Base-by-base conservation (phyloP, 2,113 vertebrate genomes). In the Erythrocebus patas region DNA sequence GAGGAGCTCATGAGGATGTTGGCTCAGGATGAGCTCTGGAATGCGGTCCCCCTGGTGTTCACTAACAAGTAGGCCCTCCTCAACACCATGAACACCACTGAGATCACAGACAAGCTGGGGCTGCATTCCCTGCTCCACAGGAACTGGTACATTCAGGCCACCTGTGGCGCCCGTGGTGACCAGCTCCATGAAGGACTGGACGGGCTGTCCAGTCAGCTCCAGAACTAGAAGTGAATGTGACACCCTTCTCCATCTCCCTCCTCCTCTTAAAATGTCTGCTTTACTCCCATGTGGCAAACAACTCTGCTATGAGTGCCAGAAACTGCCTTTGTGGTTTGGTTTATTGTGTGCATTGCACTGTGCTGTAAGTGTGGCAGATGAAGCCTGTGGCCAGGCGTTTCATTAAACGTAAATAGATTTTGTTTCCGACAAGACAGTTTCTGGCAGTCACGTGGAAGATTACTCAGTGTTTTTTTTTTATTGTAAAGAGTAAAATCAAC, bases 151-250 rank as follows among this genome's bases (percentile, higher is more conserved):
- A 99, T 99, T 98, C 99, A 99, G 99, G 99, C 99, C 9, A 99
- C 99, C 97, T 99, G 99, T 89, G 99, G 99, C 98, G 99, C 99
- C 96, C 99, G 99, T 0, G 99, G 99, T 27, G 99, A 99, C 0
- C 99, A 99, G 20, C 99, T 99, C 94, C 99, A 99, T 98, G 99
- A 99, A 99, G 99, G 99, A 99, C 99, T 99, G 97, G 99, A 99
- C 97, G 99, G 99, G 99, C 98, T 99, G 99, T 99, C 99, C 98
- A 99, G 98, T 98, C 99, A 99, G 98, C 99, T 99, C 92, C 99
- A 99, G 98, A 99, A 99, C 98, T 99, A 99, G 98, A 99, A 99
- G 99, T 99, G 99, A 99, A 98, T 98, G 89, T 98, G 96, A 92
- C 97, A 93, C 90, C 86, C 96, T 64, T 14, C 96, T 64, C 61